Evolutionary conservation across 1,140 invertebrate genomes (phyloP), one percentile per base, ranked within the genome.

Genomic region (Orchesella cincta): DNA sequence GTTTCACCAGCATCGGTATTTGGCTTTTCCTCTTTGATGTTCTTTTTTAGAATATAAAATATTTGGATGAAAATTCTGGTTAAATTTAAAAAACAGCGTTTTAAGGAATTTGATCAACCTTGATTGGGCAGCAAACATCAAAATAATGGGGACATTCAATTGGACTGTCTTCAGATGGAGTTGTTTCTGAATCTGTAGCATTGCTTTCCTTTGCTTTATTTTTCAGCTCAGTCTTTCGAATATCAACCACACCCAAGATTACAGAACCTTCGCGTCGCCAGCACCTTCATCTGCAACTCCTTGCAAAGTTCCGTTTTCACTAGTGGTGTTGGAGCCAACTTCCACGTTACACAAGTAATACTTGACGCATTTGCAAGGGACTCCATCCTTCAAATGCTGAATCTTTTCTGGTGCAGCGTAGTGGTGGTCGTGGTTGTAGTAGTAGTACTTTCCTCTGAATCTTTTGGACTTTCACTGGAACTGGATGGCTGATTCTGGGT

Each of bases 351-450:
- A 64, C 57, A 64, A 23, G 23, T 71, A 71, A 33, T 71, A 71
- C 23, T 71, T 71, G 29, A 33, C 67, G 26, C 67, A 71, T 71
- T 71, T n/a, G n/a, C n/a, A n/a, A n/a, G n/a, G n/a, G n/a, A n/a
- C n/a, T n/a, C n/a, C n/a, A n/a, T n/a, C n/a, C n/a, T n/a, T n/a
- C n/a, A n/a, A n/a, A n/a, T n/a, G n/a, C n/a, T n/a, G n/a, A n/a
- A n/a, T n/a, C n/a, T n/a, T n/a, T n/a, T n/a, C n/a, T n/a, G n/a
- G n/a, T n/a, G n/a, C n/a, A n/a, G n/a, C n/a, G n/a, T n/a, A n/a
- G n/a, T n/a, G n/a, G n/a, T n/a, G n/a, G n/a, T n/a, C n/a, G n/a
- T n/a, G n/a, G n/a, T n/a, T n/a, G n/a, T n/a, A n/a, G n/a, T n/a
- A n/a, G n/a, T n/a, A n/a, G n/a, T n/a, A n/a, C n/a, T n/a, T n/a